Base-by-base conservation (phyloP, 2,888 invertebrate genomes). In the Steinernema scapterisci region DNA sequence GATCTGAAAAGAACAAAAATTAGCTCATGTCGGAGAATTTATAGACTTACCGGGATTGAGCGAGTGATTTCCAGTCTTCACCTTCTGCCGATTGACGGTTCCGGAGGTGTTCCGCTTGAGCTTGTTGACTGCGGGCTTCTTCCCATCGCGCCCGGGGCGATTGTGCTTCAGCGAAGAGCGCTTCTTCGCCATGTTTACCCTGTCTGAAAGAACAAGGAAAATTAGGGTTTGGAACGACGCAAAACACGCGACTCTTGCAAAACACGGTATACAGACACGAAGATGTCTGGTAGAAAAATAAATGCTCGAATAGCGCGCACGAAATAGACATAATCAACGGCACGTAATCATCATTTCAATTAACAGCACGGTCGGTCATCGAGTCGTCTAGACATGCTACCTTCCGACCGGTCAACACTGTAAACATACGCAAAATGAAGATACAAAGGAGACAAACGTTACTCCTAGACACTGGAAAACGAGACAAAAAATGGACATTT, bases 31-130 rank as follows among this genome's bases (percentile, higher is more conserved):
- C 38, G 6, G 31, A 27, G 38, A 38, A 38, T 52, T 7, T 38
- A 21, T 5, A 31, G 54, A 54, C 73, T 16, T 19, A 85, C 96
- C 95, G 25, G 95, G 95, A 88, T 97, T 97, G 94, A 97, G 94
- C 74, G 95, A 95, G 90, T 96, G 95, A 45, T 91, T 92, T 9
- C 78, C 63, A 19, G 71, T 31, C 44, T 78, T 63, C 31, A 63
- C 7, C 63, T 63, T 63, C 31, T 63, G 63, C 31, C 63, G 27
- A 45, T 94, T 93, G 86, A 92, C 92, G 44, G 78, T 78, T 74
- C 81, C 79, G 25, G 81, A 81, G 31, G 74, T 71, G 52, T 74
- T 75, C 54, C 74, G 73, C 71, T 83, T 81, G 71, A 70, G 70
- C 38, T 77, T 81, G 56, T 27, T 74, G n/a, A 78, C 74, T 23